Evolutionary conservation across 1,140 invertebrate species (phyloP), one percentile per base, ranked within the genome.

Genomic region (Halyomorpha halys): DNA sequence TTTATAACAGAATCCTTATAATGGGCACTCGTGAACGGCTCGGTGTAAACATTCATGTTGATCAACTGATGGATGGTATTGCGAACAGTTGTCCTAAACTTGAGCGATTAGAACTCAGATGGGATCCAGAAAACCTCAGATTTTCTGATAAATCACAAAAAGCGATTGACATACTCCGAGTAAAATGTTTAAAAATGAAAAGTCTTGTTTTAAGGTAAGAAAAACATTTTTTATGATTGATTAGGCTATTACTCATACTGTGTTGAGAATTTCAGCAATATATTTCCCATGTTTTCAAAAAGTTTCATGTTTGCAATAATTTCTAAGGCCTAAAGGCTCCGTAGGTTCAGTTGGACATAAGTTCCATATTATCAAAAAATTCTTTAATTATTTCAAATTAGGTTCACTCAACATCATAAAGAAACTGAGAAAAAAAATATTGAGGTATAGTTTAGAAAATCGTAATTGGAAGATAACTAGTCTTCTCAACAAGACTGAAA

Each of bases 71-170:
- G 83, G 96, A 99, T 72, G 90, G 89, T 49, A 97, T 99, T 59
- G 94, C 97, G 0, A 93, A 91, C 69, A 91, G 92, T 73, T 97
- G 93, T 72, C 83, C 84, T 0, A 84, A 86, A 66, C 73, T 99
- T 68, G 91, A 97, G 74, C 81, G 97, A 2, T 75, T 99, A 27
- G 97, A 99, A 74, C 79, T 99, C 19, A 78, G 94, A 69, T 99
- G 97, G 97, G 97, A 99, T 75, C 94, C 96, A 0, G 94, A 97
- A 69, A 98, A 97, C 71, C 81, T 99, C 8, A 81, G 97, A 56
- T 99, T 98, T 76, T 98, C 94, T 27, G 97, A 99, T 75, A 99
- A 99, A 76, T 97, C 94, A 73, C 96, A 97, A 74, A 98, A 98
- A 75, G 90, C 90, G 2, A 92, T 94, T 67, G 92, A 96, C 74